These are phyloP conservation scores for Willowsia nigromaculata DNA, from an alignment of 2,888 invertebrate species.

Conservation along the genomic window DNA sequence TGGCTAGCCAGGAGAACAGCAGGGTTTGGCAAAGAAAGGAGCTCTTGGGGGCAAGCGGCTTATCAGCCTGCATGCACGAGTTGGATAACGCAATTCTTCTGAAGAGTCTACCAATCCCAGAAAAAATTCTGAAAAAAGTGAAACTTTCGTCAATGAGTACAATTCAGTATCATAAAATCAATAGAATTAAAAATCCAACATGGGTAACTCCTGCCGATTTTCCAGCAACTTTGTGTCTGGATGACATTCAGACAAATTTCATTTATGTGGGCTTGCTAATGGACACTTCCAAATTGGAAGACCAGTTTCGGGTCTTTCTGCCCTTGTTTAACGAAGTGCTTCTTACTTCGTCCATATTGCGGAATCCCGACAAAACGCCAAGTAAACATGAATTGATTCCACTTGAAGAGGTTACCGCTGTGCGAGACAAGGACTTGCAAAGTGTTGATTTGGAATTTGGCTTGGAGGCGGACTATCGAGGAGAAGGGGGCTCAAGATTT, in stretches of 20 bases:
- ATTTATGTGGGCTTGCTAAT: constrained; percentile 47
- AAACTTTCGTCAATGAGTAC: constrained; percentile 34
- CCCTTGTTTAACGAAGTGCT: constrained; percentile 52
- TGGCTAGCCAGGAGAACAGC: background rate
- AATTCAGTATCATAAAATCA: constrained; percentile 17
- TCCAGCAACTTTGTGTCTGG: constrained; percentile 45
- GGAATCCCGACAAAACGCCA: background rate
- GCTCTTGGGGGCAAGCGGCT: constrained; percentile 1
- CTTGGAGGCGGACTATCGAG: constrained; percentile 80
- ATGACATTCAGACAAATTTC: constrained; percentile 53
- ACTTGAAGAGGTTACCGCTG: constrained; percentile 87
- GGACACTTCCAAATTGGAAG: constrained; percentile 44
- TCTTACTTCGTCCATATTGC: constrained; percentile 1
- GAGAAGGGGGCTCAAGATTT: constrained; percentile 82
- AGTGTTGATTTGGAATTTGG: constrained; percentile 85
- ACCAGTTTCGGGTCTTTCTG: constrained; percentile 41
- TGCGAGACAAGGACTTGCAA: constrained; percentile 88
- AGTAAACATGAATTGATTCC: background rate
- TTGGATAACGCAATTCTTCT: constrained; percentile 38
- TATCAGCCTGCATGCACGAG: background rate
- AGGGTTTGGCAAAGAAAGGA: background rate
- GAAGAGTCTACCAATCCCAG: constrained; percentile 5
- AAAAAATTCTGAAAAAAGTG: background rate
- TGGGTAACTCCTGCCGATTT: constrained; percentile 31
- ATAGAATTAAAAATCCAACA: constrained; percentile 26